Evolutionary conservation across 2,797 vertebrate species (phyloP), one percentile per base, ranked within the genome.

Genomic region (Spea hammondii): DNA sequence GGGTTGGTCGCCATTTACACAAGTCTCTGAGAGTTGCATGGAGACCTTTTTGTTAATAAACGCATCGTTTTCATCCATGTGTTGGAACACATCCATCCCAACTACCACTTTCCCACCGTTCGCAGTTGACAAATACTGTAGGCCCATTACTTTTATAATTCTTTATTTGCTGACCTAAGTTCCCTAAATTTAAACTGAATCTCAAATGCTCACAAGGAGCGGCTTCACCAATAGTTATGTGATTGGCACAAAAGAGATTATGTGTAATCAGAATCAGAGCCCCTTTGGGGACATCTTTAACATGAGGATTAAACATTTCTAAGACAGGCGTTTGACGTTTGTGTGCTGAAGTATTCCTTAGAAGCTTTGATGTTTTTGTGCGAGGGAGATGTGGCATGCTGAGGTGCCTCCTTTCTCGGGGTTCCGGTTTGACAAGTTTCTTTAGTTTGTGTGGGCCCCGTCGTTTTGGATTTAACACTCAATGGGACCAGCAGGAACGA

Each of bases 301-400:
- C 80, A 82, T 44, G 75, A 74, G 80, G 80, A 82, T 82, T 82
- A 78, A 78, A 82, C 80, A 82, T 82, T 77, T 82, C 70, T 65
- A 82, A 77, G 80, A 82, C 80, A 82, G 80, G 75, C 80, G 80
- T 82, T 82, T 82, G 80, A 82, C 80, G 65, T 82, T 82, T 78
- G 62, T 78, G 64, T 82, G 80, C 80, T 77, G 75, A 82, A 82
- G 75, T 78, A 78, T 82, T 82, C 80, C 80, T 74, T 70, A 57
- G 65, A 62, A 47, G 48, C 80, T 82, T 82, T 82, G 80, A 82
- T 82, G 80, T 77, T 77, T 77, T 82, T 82, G 80, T 82, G 70
- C 75, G 68, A 70, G 70, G 44, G 13, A 73, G 74, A 77, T 73
- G 65, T 73, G 74, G 74, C 79, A 68, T 77, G 80, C 80, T 70